Base-by-base conservation (phyloP, 2,113 vertebrate genomes). In the Origma solitaria region DNA sequence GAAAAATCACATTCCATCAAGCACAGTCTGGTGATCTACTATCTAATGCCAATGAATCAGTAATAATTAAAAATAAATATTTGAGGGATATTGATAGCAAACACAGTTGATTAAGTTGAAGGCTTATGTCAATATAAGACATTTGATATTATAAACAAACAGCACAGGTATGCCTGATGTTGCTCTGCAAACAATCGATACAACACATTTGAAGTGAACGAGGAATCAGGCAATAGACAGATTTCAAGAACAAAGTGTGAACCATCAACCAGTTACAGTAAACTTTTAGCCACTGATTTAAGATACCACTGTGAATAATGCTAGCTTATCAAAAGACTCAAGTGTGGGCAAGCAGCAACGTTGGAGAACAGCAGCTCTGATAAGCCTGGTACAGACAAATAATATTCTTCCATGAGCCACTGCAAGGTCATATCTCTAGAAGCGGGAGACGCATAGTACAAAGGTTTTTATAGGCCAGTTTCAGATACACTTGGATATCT, bases 11-110 rank as follows among this genome's bases (percentile, higher is more conserved):
- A 2, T 82, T 85, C 49, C 62, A 85, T 16, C 1, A 1, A 79
- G 65, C 31, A 71, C 37, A 40, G 57, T 45, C 53, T 44, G 56
- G 8, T 7, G 30, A 72, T 61, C 57, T 82, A 49, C 37, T 57
- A 40, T 19, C 30, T 88, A 44, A 57, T n/a, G 53, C 30, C 40
- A 72, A 57, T 45, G 18, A 82, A 91, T 49, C 70, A 64, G 49
- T 65, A 91, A 18, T 35, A 69, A 93, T 83, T 73, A 88, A 82
- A 89, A 92, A 76, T 58, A 94, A 86, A 37, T 82, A 85, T 56
- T 73, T 65, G 58, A 93, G 49, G 31, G 31, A 49, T 79, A 88
- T 1, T 81, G 64, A 81, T 31, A 86, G 65, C 70, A 90, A 64
- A 53, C n/a, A 68, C 12, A 38, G 35, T 23, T 89, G 38, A 64